phyloP scores from a whole-genome alignment of 2,113 vertebrate genomes.

The Thalassoma bifasciatum region DNA sequence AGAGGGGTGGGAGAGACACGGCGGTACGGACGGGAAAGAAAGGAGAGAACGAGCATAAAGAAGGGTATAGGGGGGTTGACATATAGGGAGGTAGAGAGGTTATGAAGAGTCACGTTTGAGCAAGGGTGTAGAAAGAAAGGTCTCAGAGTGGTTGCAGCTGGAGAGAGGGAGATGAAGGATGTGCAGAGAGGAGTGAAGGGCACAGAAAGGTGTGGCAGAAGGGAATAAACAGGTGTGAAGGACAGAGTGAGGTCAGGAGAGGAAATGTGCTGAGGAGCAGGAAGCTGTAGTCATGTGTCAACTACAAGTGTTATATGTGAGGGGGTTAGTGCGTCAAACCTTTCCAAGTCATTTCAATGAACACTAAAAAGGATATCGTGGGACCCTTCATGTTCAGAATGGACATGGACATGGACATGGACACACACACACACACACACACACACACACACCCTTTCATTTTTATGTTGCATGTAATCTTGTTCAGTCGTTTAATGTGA shows the following conservation, averaged over 20 bases:
- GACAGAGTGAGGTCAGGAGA: background rate
- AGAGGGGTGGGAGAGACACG: conserved; percentile 40
- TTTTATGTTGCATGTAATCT: too few relatives aligned
- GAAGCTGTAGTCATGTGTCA: background rate
- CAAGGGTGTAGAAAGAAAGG: background rate
- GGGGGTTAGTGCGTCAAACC: background rate
- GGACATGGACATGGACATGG: too few relatives aligned
- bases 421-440: too few relatives aligned
- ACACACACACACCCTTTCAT: too few relatives aligned
- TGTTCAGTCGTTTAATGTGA: too few relatives aligned
- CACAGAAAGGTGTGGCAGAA: conserved; percentile 21
- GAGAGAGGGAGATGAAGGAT: conserved; percentile 1
- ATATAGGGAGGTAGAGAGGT: background rate
- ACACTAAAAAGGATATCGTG: too few relatives aligned
- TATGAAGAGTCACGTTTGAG: background rate
- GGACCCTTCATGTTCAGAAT: too few relatives aligned
- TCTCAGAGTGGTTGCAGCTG: background rate
- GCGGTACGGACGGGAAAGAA: conserved; percentile 25
- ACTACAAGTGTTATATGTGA: background rate
- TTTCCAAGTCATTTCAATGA: background rate
- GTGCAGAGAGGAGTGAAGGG: conserved; percentile 10
- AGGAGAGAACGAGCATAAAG: background rate
- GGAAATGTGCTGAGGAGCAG: background rate
- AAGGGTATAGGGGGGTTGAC: background rate
- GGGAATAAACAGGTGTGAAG: conserved; percentile 14